These are phyloP conservation scores for Paratrypauchen microcephalus DNA, from an alignment of 2,797 vertebrate genomes.

Conservation along the genomic window DNA sequence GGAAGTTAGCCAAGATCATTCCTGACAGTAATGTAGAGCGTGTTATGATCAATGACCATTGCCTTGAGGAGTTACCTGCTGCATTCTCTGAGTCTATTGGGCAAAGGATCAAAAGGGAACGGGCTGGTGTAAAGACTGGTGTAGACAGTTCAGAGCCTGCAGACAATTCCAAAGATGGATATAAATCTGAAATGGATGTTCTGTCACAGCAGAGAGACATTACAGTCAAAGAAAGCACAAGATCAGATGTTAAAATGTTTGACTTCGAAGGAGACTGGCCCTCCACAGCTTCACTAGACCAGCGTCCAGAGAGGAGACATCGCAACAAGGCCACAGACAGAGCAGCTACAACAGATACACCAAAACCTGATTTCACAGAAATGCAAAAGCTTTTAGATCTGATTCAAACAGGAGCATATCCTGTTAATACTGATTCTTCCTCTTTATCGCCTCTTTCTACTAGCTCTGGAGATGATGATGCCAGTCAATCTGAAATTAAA, in stretches of 20 bases:
- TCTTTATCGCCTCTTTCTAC: constrained; percentile 23
- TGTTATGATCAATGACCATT: constrained; percentile 54
- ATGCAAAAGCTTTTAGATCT: constrained; percentile 75
- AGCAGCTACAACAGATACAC: constrained; percentile 10
- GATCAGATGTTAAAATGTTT: constrained; percentile 44
- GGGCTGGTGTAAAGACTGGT: constrained; percentile 42
- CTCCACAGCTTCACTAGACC: constrained; percentile 79
- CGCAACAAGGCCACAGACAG: not conserved
- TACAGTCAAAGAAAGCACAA: constrained; percentile 12
- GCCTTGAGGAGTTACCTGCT: constrained; percentile 48
- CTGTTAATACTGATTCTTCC: constrained; percentile 25
- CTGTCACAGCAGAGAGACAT: constrained; percentile 23
- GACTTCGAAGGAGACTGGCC: constrained; percentile 93
- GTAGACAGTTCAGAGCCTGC: constrained; percentile 41
- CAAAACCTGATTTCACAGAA: constrained; percentile 50
- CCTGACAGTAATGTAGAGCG: constrained; percentile 70
- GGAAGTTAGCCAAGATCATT: constrained; percentile 46
- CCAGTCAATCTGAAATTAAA: constrained; percentile 21
- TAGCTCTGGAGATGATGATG: constrained; percentile 33
- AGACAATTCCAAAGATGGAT: constrained; percentile 56
- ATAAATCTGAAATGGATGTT: constrained; percentile 27
- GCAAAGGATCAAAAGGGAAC: constrained; percentile 71
- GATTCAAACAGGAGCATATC: constrained; percentile 60
- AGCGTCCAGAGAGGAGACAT: constrained; percentile 74
- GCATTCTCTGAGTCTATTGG: constrained; percentile 74